A percentile compares a stretch with the other conserved stretches of the same genome.
Evolutionary conservation across 2,888 invertebrate genomes (phyloP).

Genomic region (Drosophila paracracens): DNA sequence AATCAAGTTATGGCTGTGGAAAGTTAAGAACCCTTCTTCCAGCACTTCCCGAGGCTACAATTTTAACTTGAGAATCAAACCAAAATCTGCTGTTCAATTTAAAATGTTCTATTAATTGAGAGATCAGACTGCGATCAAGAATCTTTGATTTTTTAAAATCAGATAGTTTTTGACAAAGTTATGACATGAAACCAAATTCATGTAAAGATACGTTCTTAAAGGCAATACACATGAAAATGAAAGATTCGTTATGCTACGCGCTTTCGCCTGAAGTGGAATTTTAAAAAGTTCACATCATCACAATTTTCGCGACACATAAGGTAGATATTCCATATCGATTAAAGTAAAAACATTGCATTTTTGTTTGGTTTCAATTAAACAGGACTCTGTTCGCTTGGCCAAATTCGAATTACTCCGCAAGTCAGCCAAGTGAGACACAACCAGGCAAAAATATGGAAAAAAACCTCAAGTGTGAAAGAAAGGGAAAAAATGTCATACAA

Average conservation of each 20-base stretch:
- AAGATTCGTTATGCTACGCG: background rate
- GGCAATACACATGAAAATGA: background rate
- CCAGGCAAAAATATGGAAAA: background rate
- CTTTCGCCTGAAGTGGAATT: background rate
- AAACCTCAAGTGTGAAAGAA: background rate
- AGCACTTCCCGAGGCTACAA: rapidly evolving
- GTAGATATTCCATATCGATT: background rate
- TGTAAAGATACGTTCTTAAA: background rate
- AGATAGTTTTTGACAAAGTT: background rate
- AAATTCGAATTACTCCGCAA: constrained; percentile 35
- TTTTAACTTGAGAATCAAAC: background rate
- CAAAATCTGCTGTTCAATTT: too few relatives aligned
- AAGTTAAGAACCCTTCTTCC: background rate
- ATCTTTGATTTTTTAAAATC: background rate
- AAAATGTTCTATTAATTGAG: background rate
- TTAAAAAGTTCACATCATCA: background rate
- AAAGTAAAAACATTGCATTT: background rate
- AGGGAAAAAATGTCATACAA: constrained; percentile 7
- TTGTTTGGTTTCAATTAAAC: background rate
- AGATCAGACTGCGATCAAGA: too few relatives aligned
- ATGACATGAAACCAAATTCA: background rate
- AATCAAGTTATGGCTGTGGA: background rate
- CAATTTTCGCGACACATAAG: background rate
- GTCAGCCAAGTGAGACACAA: constrained; percentile 32
- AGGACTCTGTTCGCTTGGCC: constrained; percentile 11